Conservation (phyloP, 92 coral and sea anemone genomes). For the Metridium senile region DNA sequence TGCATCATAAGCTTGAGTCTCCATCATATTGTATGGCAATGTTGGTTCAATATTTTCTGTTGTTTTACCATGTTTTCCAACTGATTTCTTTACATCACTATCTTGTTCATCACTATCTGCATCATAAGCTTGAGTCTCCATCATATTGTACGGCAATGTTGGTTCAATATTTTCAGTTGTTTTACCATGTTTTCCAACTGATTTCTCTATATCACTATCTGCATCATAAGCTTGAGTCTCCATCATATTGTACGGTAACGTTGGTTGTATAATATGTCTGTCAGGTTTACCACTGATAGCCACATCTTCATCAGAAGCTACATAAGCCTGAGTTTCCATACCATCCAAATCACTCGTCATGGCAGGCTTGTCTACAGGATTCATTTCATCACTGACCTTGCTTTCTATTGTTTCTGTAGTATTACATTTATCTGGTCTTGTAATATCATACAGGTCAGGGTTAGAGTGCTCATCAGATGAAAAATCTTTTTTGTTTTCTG, state of each 20-base stretch:
- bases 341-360: slow-evolving; percentile 31
- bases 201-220: slow-evolving; percentile 1
- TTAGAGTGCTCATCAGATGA: slow-evolving; percentile 15
- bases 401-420: neutral
- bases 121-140: slow-evolving; percentile 55
- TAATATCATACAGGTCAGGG: neutral
- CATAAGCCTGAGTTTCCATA: slow-evolving; percentile 12
- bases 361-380: neutral
- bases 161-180: slow-evolving; percentile 1
- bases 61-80: too few relatives aligned
- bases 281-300: neutral
- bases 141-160: slow-evolving; percentile 37
- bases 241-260: slow-evolving; percentile 8
- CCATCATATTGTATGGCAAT: too few relatives aligned
- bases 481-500: neutral
- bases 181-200: slow-evolving; percentile 7
- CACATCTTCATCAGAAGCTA: neutral
- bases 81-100: too few relatives aligned
- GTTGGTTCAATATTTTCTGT: too few relatives aligned
- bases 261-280: slow-evolving; percentile 1
- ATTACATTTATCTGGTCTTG: neutral
- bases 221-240: slow-evolving; percentile 66
- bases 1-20: too few relatives aligned
- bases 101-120: slow-evolving; percentile 1
- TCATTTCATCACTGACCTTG: neutral